Evolutionary conservation across 2,113 vertebrate species (phyloP).

Genomic region (Dascyllus trimaculatus): DNA sequence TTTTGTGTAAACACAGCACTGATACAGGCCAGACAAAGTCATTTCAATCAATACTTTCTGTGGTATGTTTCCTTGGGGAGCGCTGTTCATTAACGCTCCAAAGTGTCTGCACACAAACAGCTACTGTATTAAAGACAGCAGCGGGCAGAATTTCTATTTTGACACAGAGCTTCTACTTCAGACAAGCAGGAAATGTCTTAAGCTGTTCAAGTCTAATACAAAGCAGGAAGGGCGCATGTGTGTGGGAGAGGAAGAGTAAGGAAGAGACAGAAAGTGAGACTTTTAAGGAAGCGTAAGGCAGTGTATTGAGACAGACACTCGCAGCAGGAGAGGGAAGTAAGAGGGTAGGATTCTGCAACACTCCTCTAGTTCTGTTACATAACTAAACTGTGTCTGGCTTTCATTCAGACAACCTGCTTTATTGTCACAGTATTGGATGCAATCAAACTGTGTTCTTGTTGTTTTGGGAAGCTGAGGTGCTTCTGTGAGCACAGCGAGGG

Average conservation of each 20-base stretch:
- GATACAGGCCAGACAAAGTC: conserved; percentile 65
- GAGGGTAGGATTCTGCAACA: conserved; percentile 53
- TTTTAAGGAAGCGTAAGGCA: conserved; percentile 50
- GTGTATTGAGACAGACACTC: conserved; percentile 58
- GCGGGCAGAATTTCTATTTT: conserved; percentile 48
- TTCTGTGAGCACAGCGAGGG: conserved; percentile 67
- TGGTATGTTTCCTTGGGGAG: conserved; percentile 61
- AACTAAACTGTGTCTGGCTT: conserved; percentile 68
- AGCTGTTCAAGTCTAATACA: conserved; percentile 43
- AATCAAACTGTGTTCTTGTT: conserved; percentile 74
- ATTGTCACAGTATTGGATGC: conserved; percentile 65
- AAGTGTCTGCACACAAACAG: conserved; percentile 58
- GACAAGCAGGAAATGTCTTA: conserved; percentile 20
- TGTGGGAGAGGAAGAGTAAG: background rate
- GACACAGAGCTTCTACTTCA: conserved; percentile 44
- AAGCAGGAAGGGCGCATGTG: conserved; percentile 16
- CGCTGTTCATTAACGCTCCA: conserved; percentile 68
- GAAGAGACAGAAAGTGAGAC: conserved; percentile 21
- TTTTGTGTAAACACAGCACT: conserved; percentile 54
- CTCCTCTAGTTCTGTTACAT: conserved; percentile 70
- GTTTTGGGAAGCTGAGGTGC: conserved; percentile 61
- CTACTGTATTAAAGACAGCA: conserved; percentile 56
- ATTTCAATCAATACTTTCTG: conserved; percentile 69
- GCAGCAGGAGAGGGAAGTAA: conserved; percentile 63
- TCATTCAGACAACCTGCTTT: conserved; percentile 67